Conservation (phyloP, 2,113 vertebrate genomes). For the Rhegmatorhina hoffmannsi region DNA sequence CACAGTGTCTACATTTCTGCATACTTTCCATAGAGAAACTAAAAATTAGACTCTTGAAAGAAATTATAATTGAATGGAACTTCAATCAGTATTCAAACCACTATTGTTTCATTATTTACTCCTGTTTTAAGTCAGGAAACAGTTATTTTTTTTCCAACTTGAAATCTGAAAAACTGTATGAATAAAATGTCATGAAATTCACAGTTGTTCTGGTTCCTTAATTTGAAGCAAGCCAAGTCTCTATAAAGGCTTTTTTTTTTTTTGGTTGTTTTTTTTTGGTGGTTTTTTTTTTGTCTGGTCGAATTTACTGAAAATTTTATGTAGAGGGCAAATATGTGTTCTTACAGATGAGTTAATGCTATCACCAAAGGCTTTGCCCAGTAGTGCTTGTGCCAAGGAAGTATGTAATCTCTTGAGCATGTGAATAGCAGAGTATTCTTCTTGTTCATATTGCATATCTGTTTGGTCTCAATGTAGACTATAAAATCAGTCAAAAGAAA, state of each 20-base stretch:
- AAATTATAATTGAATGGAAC: neutral
- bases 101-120: neutral
- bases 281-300: neutral
- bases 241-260: neutral
- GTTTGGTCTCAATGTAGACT: neutral
- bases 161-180: neutral
- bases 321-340: neutral
- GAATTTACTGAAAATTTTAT: neutral
- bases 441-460: neutral
- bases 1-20: neutral
- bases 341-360: neutral
- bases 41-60: neutral
- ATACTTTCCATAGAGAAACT: neutral
- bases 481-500: neutral
- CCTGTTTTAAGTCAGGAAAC: neutral
- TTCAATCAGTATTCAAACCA: neutral
- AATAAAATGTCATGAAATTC: neutral
- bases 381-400: neutral
- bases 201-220: neutral
- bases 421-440: neutral
- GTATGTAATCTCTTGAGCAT: rapidly evolving
- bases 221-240: neutral
- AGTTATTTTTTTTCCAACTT: neutral
- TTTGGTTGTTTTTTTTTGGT: no score
- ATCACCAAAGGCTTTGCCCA: neutral